Evolutionary conservation across 2,797 vertebrate genomes (phyloP), one percentile per base, ranked within the genome.

Genomic region (Hippopotamyrus pictus): DNA sequence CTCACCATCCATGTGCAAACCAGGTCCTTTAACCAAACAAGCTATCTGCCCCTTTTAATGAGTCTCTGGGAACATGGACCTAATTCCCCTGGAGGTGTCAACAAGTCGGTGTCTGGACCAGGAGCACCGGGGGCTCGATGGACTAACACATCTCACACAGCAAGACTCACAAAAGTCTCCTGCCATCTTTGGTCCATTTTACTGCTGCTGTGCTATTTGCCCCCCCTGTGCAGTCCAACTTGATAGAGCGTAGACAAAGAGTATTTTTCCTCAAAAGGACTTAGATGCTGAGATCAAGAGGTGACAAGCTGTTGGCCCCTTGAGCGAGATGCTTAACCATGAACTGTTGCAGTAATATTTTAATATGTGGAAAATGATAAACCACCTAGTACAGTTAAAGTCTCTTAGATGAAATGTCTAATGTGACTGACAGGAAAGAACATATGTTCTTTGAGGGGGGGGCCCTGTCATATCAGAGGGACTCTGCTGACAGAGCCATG

Each of bases 381-480:
- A 87, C 17, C 22, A 37, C 17, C 6, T 46, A n/a, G 19, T 82
- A 46, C 17, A 33, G 12, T 29, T 14, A 54, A 22, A 29, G 19
- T 37, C n/a, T 57, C 25, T 50, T 37, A 19, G 14, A 11, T 37
- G 12, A 51, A 25, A 50, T 87, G 53, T 87, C 29, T 57, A 87
- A 50, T 19, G 51, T 59, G 9, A 59, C 5, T 41, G 33, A 22
- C 29, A 44, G 5, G 33, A 57, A 41, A 86, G 17, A 29, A 37
- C 12, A 53, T 12, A 53, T 87, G 51, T 37, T 59, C 53, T 37
- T 22, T 53, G 9, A 3, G 48, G 17, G 37, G 0, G 19, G 84
- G 87, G 89, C 82, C 73, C 84, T 44, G 51, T 83, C 88, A 91
- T 93, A 90, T 92, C 88, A 91, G 17, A 91, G 88, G 88, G 90